Evolutionary conservation across 2,888 invertebrate genomes (phyloP), one percentile per base, ranked within the genome.

Genomic region (Luperina nickerlii): DNA sequence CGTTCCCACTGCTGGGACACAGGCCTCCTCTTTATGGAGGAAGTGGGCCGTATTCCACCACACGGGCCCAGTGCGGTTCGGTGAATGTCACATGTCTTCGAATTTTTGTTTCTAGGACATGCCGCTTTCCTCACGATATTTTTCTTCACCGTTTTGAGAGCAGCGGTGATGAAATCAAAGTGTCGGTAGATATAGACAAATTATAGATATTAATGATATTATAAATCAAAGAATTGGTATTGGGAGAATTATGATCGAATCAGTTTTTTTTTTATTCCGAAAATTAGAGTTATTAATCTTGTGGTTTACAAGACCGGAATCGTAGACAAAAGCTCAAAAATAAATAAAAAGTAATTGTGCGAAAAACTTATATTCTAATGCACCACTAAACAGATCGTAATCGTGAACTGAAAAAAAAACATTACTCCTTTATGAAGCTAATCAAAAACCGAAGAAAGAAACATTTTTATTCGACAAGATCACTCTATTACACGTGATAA

Each of bases 301-400:
- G 4, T n/a, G 0, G n/a, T 70, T 18, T 24, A 70, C n/a, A 11
- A 1, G 20, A 45, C 32, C n/a, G 32, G 15, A 57, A 27, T 32
- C 18, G 3, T 20, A 85, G 82, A 65, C 63, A 65, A 81, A 85
- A 73, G 42, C 18, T 60, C 2, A 27, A 51, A 51, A 69, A 85
- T 65, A 60, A 80, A 85, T 67, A 57, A 68, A 9, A 67, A 63
- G 13, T 38, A 69, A 82, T 66, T 81, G 57, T 45, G 13, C 24
- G 13, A 85, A 57, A 57, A 69, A n/a, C 15, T 69, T 79, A 48
- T 68, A 18, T 38, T 71, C 48, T 51, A n/a, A 69, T 38, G 60
- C 24, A 8, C 86, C 60, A 81, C 51, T 70, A 73, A 80, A 81
- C 65, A 74, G 65, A 38, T 73, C 69, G n/a, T 70, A 66, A 82